phyloP scores from a whole-genome alignment of 2,113 vertebrate species.

The Athene noctua region DNA sequence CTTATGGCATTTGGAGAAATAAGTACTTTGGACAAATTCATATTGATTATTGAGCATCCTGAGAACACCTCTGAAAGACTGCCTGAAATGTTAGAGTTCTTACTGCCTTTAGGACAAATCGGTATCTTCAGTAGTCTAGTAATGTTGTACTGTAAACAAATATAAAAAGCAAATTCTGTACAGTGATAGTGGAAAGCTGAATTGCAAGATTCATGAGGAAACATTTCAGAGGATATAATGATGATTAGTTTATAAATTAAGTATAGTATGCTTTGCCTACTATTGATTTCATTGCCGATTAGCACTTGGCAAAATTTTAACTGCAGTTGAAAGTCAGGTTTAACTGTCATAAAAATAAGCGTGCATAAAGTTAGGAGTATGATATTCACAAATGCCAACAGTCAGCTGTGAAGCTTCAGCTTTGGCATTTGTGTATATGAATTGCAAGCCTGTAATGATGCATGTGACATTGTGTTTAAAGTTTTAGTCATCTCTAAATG shows the following conservation, averaged over 20 bases:
- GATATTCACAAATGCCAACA: background rate
- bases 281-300: conserved; percentile 10
- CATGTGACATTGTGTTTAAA: background rate
- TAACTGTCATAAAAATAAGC: background rate
- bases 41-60: background rate
- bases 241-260: background rate
- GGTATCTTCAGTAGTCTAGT: background rate
- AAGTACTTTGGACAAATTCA: background rate
- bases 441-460: conserved; percentile 2
- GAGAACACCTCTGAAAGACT: background rate
- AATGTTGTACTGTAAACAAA: background rate
- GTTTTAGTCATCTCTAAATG: background rate
- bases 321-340: background rate
- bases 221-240: background rate
- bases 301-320: background rate
- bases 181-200: background rate
- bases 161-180: background rate
- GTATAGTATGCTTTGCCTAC: background rate
- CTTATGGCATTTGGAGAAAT: background rate
- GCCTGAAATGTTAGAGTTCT: background rate
- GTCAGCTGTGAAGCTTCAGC: conserved; percentile 10
- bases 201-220: background rate
- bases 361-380: background rate
- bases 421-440: background rate
- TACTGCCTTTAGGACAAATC: background rate